Evolutionary conservation across 1,140 invertebrate species (phyloP).

Genomic region (Aphaenogaster ashmeadi): DNA sequence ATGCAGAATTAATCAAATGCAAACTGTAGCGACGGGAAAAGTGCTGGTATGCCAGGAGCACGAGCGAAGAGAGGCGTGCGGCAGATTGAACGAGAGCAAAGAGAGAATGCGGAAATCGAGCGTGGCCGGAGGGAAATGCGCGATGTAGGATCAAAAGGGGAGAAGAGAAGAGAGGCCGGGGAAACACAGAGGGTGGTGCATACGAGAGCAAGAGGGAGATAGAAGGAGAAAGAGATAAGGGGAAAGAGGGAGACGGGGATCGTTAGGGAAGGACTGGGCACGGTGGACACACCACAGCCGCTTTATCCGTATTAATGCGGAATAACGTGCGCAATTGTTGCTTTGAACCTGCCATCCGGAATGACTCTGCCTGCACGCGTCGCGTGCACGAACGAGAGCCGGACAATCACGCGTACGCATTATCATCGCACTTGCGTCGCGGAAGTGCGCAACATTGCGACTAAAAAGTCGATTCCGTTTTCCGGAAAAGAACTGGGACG

Average conservation of each 20-base stretch:
- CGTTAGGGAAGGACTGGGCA: constrained; percentile 33
- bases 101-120: constrained; percentile 44
- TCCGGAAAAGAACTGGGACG: background rate
- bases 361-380: background rate
- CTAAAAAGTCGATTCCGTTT: background rate
- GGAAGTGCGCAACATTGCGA: background rate
- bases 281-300: constrained; percentile 62
- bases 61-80: constrained; percentile 40
- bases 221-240: no score
- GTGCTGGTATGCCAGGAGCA: constrained; percentile 47
- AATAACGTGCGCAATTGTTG: constrained; percentile 80
- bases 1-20: constrained; percentile 72
- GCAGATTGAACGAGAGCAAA: constrained; percentile 34
- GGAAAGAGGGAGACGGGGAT: constrained; percentile 41
- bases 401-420: background rate
- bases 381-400: background rate
- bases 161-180: constrained; percentile 47
- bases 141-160: constrained; percentile 57
- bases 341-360: constrained; percentile 69
- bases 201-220: constrained; percentile 42
- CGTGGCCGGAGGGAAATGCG: constrained; percentile 28
- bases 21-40: constrained; percentile 69
- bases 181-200: constrained; percentile 39
- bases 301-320: constrained; percentile 77
- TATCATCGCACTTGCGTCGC: constrained; percentile 23